Evolutionary conservation across 2,888 invertebrate genomes (phyloP), one percentile per base, ranked within the genome.

Genomic region (Hirtodrosophila alboralis): DNA sequence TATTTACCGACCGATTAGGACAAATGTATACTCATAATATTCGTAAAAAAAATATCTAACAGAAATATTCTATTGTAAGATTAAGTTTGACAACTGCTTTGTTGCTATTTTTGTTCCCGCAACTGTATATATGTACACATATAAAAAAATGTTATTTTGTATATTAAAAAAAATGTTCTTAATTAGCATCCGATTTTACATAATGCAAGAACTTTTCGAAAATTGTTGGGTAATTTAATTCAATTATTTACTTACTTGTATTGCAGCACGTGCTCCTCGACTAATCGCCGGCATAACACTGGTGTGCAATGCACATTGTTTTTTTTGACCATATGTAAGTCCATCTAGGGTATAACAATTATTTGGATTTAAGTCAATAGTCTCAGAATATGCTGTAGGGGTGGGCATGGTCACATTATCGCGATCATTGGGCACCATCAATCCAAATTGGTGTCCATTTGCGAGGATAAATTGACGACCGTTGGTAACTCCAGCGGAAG

Each of bases 261-360:
- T 90, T 3, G 91, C 86, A 4, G 90, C 86, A 31, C 91, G 84
- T 0, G 90, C 90, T n/a, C 90, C 90, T 4, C 91, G 87, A 66
- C 91, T 91, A 41, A 91, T 90, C 12, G 90, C 90, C 27, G 90
- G 90, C 91, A 91, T 91, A 16, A 91, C 89, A 62, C 86, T 89
- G 0, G 90, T 90, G 66, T 91, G 88, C 52, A 89, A 53, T 1
- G 89, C 87, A 38, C 90, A 91, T 21, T 89, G 80, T 57, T 89
- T 90, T 60, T 89, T 90, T 51, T 91, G 90, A 0, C 90, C 90
- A 54, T 89, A 88, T 10, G 86, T 84, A 33, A 91, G 61, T 5
- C 89, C 91, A 18, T 88, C 88, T 1, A 90, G 88, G 14, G 81
- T 75, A 57, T 90, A 90, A 53, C 90, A 91, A 31, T 89, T 83